Conservation (phyloP, 2,888 invertebrate genomes). For the Eilema griseolum region DNA sequence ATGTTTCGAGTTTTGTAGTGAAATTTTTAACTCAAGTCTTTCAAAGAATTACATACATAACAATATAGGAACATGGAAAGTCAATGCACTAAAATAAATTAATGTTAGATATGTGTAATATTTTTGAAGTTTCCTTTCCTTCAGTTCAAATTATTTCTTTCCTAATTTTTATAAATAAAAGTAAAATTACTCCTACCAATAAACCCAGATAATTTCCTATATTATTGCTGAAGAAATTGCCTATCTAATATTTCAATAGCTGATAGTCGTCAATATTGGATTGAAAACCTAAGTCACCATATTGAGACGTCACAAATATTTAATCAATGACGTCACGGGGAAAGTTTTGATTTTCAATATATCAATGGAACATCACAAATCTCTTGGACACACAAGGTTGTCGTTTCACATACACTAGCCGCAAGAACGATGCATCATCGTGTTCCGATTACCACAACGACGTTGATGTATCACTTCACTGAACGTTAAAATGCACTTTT, state of each 20-base stretch:
- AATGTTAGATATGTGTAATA: not conserved
- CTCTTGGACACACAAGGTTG: slow-evolving; percentile 33
- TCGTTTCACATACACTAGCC: slow-evolving; percentile 44
- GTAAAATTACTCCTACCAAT: not conserved
- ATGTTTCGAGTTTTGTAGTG: not conserved
- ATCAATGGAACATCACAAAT: slow-evolving; percentile 39
- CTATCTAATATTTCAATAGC: no score
- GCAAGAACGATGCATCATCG: slow-evolving; percentile 60
- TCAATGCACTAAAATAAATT: not conserved
- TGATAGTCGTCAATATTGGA: not conserved
- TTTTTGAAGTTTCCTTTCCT: not conserved
- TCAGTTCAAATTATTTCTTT: not conserved
- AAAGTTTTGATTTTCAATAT: slow-evolving; percentile 11
- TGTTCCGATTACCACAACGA: slow-evolving; percentile 55
- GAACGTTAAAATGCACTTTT: slow-evolving; percentile 64
- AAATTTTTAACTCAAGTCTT: not conserved
- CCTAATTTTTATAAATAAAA: not conserved
- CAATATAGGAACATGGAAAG: not conserved
- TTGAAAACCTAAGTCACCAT: not conserved
- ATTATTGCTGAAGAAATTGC: not conserved
- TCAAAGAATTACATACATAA: not conserved
- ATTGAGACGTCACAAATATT: not conserved
- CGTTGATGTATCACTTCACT: slow-evolving; percentile 79
- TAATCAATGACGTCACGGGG: slow-evolving; percentile 32
- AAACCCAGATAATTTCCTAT: not conserved